Conservation (phyloP, 2,113 vertebrate genomes). For the Setophaga coronata region DNA sequence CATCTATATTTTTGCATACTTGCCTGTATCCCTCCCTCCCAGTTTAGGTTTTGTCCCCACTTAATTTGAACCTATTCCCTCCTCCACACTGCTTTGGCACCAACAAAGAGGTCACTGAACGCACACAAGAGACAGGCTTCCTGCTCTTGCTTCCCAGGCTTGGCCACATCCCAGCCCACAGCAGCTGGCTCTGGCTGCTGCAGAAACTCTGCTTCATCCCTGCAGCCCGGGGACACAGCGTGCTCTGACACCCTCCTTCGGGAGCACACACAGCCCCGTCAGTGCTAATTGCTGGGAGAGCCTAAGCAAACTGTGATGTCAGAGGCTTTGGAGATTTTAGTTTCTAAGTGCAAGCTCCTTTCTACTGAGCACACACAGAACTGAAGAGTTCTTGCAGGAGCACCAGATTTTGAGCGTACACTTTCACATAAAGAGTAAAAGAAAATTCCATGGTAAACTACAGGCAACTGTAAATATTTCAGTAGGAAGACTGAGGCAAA, state of each 20-base stretch:
- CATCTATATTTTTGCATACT: background rate
- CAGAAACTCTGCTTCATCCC: background rate
- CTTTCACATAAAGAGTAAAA: background rate
- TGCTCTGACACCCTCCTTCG: background rate
- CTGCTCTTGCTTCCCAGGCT: background rate
- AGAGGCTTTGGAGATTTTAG: background rate
- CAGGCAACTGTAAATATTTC: background rate
- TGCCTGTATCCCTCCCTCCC: background rate
- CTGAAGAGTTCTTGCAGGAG: background rate
- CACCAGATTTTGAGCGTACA: background rate
- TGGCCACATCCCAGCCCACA: background rate
- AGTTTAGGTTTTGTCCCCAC: background rate
- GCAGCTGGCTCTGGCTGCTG: slow-evolving; percentile 10
- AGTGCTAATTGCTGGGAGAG: background rate
- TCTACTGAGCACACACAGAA: background rate
- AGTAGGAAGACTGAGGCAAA: background rate
- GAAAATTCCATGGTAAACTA: background rate
- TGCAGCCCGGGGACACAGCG: background rate
- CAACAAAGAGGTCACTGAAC: background rate
- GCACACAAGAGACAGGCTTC: background rate
- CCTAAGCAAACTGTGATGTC: background rate
- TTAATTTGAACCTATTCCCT: background rate
- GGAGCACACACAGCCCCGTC: background rate
- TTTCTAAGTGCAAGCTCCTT: background rate
- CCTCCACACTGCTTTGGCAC: background rate